Base-by-base conservation (phyloP, 2,888 invertebrate genomes). In the Patella ulyssiponensis region DNA sequence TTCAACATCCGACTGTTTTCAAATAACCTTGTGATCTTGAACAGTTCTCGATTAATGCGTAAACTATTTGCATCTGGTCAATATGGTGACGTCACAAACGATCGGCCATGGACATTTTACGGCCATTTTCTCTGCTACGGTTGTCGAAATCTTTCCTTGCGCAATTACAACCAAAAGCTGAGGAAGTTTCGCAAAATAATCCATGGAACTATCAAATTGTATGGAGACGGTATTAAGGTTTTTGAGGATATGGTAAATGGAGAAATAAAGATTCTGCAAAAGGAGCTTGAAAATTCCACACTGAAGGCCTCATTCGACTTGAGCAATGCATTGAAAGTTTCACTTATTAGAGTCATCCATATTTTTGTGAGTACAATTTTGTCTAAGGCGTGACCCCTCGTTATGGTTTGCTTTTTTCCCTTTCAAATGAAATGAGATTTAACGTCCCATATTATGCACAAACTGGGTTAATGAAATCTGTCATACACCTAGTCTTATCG, bases 371-470 rank as follows among this genome's bases (percentile, higher is more conserved):
- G 64, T 64, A 20, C 2, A 33, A 27, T 27, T 27, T 27, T 27
- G 27, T 27, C 27, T 27, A 27, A 27, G 27, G 27, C 2, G 27
- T 27, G 27, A 1, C 27, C 1, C 27, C 27, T 27, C 27, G 2
- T 27, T 27, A 27, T 27, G 2, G 1, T 27, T 27, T 27, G 2
- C 27, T 27, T 27, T 27, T 27, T 27, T 2, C n/a, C n/a, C n/a
- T n/a, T n/a, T 1, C 2, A 1, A 1, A 1, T 2, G 27, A 2
- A 1, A 1, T 27, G 27, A 1, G 1, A 2, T 27, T 2, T 27
- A 2, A 1, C 27, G 27, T 27, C 27, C 1, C 27, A 27, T 2
- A 1, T 27, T 27, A 2, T 27, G 27, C 2, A 27, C 2, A 27
- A 27, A 27, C 2, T 1, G 27, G 27, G 2, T 27, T 27, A 27